Evolutionary conservation across 2,888 invertebrate genomes (phyloP), one percentile per base, ranked within the genome.

Genomic region (Spodoptera picta): DNA sequence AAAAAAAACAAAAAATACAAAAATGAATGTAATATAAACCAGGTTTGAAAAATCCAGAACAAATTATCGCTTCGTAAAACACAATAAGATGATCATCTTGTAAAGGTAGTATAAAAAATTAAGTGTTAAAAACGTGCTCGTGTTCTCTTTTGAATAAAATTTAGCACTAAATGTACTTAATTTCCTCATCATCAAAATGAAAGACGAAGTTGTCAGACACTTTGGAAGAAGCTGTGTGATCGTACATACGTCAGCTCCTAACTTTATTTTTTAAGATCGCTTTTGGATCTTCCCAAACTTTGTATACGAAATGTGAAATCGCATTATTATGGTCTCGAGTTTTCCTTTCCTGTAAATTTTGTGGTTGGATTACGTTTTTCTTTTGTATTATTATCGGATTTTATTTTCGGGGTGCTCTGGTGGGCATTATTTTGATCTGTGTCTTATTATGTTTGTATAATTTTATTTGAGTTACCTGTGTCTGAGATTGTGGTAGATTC

Each of bases 181-280:
- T 69, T 71, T 69, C 47, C 77, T 69, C 73, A 76, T 73, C 77
- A 64, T 76, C 64, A 69, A 56, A 66, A 68, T 14, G 59, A 60
- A 75, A 62, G 67, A 41, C 65, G 31, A 73, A 77, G 65, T 77
- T 75, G 60, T 66, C 59, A 76, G 68, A 62, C 67, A 67, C 61
- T 73, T 76, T 49, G 57, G 61, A 68, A 51, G 68, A 60, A 50
- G 67, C 56, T 68, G 14, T 31, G 58, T 69, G 67, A 79, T 79
- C 79, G 67, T 75, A 75, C 65, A 79, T 65, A 68, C 58, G 54
- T 69, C 57, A 64, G 56, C 48, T 6, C 19, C 54, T 57, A 53
- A 68, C 53, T 65, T 53, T 67, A 79, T 67, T 79, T 78, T 76
- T 76, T 73, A 78, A 77, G 71, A 69, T 66, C 65, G 59, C 62